A percentile compares a stretch with the other conserved stretches of the same genome.
phyloP scores from a whole-genome alignment of 1,140 invertebrate genomes.

The Dreissena rostriformis region DNA sequence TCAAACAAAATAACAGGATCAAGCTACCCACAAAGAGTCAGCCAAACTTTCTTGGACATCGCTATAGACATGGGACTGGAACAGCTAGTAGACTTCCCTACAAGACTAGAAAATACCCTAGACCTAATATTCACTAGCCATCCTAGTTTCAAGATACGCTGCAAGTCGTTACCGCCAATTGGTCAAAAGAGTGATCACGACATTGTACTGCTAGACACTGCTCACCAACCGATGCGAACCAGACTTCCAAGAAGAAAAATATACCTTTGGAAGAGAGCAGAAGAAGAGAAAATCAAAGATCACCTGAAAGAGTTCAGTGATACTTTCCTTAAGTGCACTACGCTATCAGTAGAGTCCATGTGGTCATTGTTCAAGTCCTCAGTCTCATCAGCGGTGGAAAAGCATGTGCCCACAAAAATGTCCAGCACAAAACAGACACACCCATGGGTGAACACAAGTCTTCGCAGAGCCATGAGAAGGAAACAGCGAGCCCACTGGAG shows the following conservation, averaged over 20 bases:
- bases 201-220: background rate
- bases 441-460: slow-evolving; percentile 12
- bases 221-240: background rate
- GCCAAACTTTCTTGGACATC: background rate
- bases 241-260: background rate
- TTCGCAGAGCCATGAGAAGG: background rate
- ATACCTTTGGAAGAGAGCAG: slow-evolving; percentile 11
- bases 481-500: too few relatives aligned
- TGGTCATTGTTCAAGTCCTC: slow-evolving; percentile 1
- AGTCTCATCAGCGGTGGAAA: background rate
- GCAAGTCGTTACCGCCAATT: slow-evolving; percentile 11
- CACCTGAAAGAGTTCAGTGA: background rate
- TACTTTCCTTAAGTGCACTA: background rate
- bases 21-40: background rate
- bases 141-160: background rate
- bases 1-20: background rate
- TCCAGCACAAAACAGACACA: background rate
- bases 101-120: slow-evolving; percentile 5
- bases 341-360: background rate
- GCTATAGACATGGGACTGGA: background rate
- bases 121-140: slow-evolving; percentile 21
- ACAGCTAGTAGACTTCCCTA: slow-evolving; percentile 36
- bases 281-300: background rate
- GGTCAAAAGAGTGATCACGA: slow-evolving; percentile 1
- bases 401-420: slow-evolving; percentile 6